Base-by-base conservation (phyloP, 2,113 vertebrate species). In the Tetraodon nigroviridis region DNA sequence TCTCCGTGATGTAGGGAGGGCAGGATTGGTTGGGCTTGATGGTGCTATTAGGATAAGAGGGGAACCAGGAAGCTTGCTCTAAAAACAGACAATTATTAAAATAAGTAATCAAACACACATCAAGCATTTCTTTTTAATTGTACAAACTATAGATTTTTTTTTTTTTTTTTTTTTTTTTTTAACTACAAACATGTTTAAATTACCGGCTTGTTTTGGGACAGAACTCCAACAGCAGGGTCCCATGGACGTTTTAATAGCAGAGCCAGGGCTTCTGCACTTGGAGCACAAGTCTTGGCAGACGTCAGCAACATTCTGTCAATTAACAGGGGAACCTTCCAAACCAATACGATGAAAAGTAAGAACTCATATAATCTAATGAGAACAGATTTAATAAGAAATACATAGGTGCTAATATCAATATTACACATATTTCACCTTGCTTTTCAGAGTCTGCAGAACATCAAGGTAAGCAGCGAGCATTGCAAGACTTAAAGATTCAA, bases 161-260 rank as follows among this genome's bases (percentile, higher is more conserved):
- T 1, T 51, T n/a, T 0, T 7, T 0, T 50, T 58, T 58, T 40
- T 1, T 51, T 0, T 7, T 0, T 50, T 58, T 58, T 40, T 1
- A 49, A 13, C 11, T 27, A 11, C n/a, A 65, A 42, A 22, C 6
- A n/a, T n/a, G 5, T 1, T 51, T 16, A 20, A 7, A 88, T 71
- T 90, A 99, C 96, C 0, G 96, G 97, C 86, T 98, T 99, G 69
- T 99, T 98, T 61, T 98, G 97, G 2, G 96, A 97, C 66, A 99
- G 83, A 52, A 99, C 95, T 0, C 97, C 95, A 37, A 98, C 93
- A 0, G 96, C 97, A 0, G 96, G 96, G 76, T 99, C 97, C 97
- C 97, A 99, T 0, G 97, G 97, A 4, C 97, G 91, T 84, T 99
- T 99, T 53, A 99, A 84, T 7, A 99, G 87, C 64, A 99, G 90